Evolutionary conservation across 1,140 invertebrate species (phyloP).

Genomic region (Probaryconus sp.): DNA sequence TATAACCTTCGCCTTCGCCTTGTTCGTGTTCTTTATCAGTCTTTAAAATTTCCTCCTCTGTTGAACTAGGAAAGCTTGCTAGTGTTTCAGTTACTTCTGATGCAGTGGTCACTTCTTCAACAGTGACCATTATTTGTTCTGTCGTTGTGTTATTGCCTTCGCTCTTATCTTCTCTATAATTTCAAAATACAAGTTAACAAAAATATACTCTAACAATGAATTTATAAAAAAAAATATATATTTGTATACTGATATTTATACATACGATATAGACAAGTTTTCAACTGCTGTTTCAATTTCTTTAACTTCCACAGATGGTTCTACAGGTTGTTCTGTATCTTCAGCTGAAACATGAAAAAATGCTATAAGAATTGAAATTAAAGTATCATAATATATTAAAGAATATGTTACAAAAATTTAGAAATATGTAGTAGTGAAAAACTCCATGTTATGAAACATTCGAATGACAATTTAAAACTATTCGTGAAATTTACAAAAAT

Average conservation of each 20-base stretch:
- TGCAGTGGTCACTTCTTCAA: slow-evolving; percentile 50
- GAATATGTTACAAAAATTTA: no score
- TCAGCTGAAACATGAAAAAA: slow-evolving; percentile 38
- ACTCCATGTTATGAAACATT: no score
- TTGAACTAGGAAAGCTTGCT: slow-evolving; percentile 64
- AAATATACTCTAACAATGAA: slow-evolving; percentile 4
- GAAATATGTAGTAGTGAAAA: no score
- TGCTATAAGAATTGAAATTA: slow-evolving; percentile 17
- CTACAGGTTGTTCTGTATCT: slow-evolving; percentile 23
- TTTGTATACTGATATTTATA: not conserved
- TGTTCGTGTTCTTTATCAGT: slow-evolving; percentile 60
- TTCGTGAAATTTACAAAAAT: no score
- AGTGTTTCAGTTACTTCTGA: slow-evolving; percentile 61
- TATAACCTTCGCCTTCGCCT: slow-evolving; percentile 73
- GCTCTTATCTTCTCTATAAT: slow-evolving; percentile 57
- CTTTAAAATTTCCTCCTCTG: slow-evolving; percentile 62
- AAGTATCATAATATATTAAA: no score
- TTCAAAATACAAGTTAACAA: no score
- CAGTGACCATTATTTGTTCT: slow-evolving; percentile 49
- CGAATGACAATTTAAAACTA: no score
- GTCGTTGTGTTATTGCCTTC: slow-evolving; percentile 55
- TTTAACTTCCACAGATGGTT: slow-evolving; percentile 47
- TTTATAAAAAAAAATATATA: slow-evolving; percentile 1
- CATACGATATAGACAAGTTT: slow-evolving; percentile 16
- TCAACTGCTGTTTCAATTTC: slow-evolving; percentile 27